A percentile compares a stretch with the other conserved stretches of the same genome.
Conservation (phyloP, 2,797 vertebrate genomes). For the Rhyacichthys aspro region DNA sequence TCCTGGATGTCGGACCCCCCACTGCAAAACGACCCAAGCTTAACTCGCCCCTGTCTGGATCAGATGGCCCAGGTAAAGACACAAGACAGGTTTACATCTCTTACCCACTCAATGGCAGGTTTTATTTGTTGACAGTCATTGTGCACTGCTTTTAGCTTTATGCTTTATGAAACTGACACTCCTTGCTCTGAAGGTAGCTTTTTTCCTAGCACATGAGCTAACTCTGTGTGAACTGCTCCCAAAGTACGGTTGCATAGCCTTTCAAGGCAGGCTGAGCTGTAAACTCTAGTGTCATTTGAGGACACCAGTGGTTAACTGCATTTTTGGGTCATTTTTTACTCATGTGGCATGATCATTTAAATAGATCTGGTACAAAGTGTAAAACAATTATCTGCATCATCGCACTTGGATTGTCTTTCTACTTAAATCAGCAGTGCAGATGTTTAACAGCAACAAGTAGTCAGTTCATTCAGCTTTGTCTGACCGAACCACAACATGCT, state of each 20-base stretch:
- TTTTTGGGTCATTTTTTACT: not conserved
- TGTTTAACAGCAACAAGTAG: too few species aligned
- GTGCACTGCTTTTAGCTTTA: not conserved
- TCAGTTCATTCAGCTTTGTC: too few species aligned
- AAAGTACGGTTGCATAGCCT: too few species aligned
- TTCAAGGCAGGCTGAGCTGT: not conserved
- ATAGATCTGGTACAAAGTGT: too few species aligned
- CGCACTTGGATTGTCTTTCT: too few species aligned
- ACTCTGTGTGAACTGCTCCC: too few species aligned
- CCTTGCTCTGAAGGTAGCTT: too few species aligned
- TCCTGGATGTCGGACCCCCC: constrained; percentile 95
- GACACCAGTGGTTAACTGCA: not conserved
- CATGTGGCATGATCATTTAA: too few species aligned
- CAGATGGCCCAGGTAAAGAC: constrained; percentile 92
- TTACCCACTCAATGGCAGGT: not conserved
- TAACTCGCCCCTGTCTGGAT: constrained; percentile 91
- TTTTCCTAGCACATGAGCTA: too few species aligned
- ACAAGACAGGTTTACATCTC: not conserved
- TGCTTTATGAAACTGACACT: not conserved
- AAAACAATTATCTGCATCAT: too few species aligned
- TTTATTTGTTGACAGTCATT: not conserved
- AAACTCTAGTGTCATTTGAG: constrained; percentile 10
- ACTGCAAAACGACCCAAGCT: constrained; percentile 96
- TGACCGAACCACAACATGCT: too few species aligned
- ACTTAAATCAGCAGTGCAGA: too few species aligned